These are phyloP conservation scores for Apocrypta bakeri DNA, from an alignment of 1,140 invertebrate genomes.

Conservation along the genomic window DNA sequence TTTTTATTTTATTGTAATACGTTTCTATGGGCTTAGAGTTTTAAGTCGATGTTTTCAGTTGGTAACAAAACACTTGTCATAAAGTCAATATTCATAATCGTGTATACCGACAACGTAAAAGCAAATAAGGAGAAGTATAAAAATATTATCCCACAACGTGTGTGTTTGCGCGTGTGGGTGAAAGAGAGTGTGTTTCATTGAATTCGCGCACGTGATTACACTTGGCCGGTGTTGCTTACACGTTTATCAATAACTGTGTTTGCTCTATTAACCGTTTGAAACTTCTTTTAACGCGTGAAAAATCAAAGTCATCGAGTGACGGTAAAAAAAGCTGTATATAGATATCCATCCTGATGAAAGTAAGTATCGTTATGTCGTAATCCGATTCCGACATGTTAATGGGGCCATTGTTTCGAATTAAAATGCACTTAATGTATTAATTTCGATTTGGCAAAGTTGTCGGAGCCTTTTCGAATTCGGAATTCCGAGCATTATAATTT, in stretches of 20 bases:
- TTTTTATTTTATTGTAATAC: no score
- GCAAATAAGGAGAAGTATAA: background rate
- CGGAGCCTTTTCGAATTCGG: background rate
- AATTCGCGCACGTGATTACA: background rate
- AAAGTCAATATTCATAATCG: background rate
- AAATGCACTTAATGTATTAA: background rate
- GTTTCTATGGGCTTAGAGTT: background rate
- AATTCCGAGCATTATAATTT: background rate
- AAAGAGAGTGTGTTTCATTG: background rate
- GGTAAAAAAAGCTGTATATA: background rate
- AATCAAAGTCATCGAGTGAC: background rate
- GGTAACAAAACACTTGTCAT: background rate
- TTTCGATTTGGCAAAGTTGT: background rate
- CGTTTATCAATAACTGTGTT: background rate
- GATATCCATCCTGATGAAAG: background rate
- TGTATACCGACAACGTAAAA: background rate
- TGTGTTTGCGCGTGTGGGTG: no score
- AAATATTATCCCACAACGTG: background rate
- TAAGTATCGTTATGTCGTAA: background rate
- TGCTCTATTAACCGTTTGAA: background rate
- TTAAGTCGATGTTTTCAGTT: background rate
- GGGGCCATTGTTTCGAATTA: background rate
- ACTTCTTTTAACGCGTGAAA: background rate
- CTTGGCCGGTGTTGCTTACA: background rate
- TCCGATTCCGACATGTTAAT: background rate